Evolutionary conservation across 2,113 vertebrate genomes (phyloP), one percentile per base, ranked within the genome.

Genomic region (Zootoca vivipara): DNA sequence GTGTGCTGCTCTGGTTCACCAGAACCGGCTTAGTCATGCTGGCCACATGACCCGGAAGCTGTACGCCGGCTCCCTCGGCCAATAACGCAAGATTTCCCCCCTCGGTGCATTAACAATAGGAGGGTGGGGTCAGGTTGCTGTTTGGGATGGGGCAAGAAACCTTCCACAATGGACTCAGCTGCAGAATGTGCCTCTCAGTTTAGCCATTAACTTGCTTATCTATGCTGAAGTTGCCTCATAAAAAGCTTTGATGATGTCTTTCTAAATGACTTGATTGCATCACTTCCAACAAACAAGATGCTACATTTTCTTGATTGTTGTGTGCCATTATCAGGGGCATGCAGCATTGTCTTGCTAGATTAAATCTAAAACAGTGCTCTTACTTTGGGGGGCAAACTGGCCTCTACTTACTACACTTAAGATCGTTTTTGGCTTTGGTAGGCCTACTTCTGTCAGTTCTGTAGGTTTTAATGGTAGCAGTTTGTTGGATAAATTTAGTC

Each of bases 191-290:
- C 22, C n/a, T 46, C 16, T 82, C 42, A 56, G 70, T 65, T 83
- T 82, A 26, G 42, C 38, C 28, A 77, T 83, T 83, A 56, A 88
- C n/a, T 88, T 81, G 67, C 30, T 75, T 80, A 79, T 80, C 18
- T n/a, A 12, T n/a, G 56, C 40, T 56, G 62, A 75, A 77, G 33
- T 30, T 58, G 35, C 28, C 42, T 82, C 26, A 33, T 67, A 35
- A 88, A 87, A 75, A 22, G 2, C 20, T 78, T 83, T 69, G 20
- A 15, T 87, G 10, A 24, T 38, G 7, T 40, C 42, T 83, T 81
- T 64, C 18, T 22, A 46, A 56, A 80, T 72, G 26, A 65, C 58
- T 5, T n/a, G 26, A 83, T 24, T 85, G 78, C n/a, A 65, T 74
- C 69, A 7, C 30, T 65, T 52, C 5, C 83, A 75, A 67, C 30